These are phyloP conservation scores for Chroicocephalus ridibundus DNA, from an alignment of 2,113 vertebrate genomes.

Conservation along the genomic window DNA sequence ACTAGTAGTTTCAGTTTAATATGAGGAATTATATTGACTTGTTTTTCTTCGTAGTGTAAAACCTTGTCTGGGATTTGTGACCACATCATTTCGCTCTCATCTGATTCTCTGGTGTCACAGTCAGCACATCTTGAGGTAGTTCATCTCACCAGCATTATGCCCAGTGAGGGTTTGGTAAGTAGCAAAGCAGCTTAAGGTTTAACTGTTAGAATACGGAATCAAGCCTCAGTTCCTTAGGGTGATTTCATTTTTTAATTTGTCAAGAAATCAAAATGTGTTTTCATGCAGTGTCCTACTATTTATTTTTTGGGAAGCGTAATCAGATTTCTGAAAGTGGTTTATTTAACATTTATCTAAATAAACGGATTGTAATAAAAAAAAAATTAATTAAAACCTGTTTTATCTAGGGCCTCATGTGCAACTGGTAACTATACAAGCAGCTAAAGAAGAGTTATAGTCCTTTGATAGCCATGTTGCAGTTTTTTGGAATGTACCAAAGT, in stretches of 20 bases:
- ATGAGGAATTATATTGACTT: not conserved
- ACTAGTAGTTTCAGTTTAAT: not conserved
- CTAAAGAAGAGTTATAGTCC: not conserved
- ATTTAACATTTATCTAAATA: not conserved
- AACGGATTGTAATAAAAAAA: not conserved
- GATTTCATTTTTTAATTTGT: not conserved
- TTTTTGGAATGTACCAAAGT: not conserved
- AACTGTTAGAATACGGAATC: not conserved
- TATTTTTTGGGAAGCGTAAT: not conserved
- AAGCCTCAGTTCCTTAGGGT: not conserved
- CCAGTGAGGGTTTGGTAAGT: conserved; percentile 89
- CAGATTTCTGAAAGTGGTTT: not conserved
- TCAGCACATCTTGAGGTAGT: conserved; percentile 87
- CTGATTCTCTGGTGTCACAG: conserved; percentile 87
- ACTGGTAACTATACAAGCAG: not conserved
- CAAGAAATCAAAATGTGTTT: not conserved
- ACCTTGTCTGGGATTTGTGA: conserved; percentile 91
- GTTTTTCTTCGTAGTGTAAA: conserved; percentile 83
- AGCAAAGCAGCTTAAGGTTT: not conserved
- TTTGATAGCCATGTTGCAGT: not conserved
- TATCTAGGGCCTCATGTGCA: not conserved
- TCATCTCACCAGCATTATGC: conserved; percentile 87
- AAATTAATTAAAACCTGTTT: not conserved
- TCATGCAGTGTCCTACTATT: not conserved
- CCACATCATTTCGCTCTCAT: conserved; percentile 92